phyloP scores from a whole-genome alignment of 2,888 invertebrate species.

The Ditula angustiorana region DNA sequence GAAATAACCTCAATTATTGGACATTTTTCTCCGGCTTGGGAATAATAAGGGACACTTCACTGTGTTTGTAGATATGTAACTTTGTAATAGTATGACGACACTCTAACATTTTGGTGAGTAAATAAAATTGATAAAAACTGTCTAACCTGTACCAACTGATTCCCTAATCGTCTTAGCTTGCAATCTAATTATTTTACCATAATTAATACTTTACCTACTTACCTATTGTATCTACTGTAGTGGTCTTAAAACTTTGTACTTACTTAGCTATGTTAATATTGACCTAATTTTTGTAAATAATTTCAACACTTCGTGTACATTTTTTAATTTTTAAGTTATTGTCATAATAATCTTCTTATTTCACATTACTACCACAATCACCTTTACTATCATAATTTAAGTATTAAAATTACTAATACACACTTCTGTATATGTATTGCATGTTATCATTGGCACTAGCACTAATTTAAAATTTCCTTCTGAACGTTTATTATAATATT shows the following conservation, averaged over 20 bases:
- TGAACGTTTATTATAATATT: neutral
- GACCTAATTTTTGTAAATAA: neutral
- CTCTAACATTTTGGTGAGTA: constrained; percentile 30
- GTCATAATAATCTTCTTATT: neutral
- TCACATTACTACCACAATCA: neutral
- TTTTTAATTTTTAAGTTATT: neutral
- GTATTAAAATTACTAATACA: neutral
- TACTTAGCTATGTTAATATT: neutral
- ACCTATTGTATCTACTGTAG: neutral
- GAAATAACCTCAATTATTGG: too few relatives aligned
- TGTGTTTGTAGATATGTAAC: too few relatives aligned
- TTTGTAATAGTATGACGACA: constrained; percentile 27
- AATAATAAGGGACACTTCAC: too few relatives aligned
- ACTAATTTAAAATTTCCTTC: neutral
- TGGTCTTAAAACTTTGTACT: neutral
- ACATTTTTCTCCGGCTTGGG: too few relatives aligned
- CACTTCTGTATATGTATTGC: constrained; percentile 6
- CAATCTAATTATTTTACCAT: constrained; percentile 11
- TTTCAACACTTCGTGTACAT: neutral
- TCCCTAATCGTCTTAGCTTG: constrained; percentile 13
- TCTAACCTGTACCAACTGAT: constrained; percentile 18
- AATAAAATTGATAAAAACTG: constrained; percentile 22
- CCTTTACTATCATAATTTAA: neutral
- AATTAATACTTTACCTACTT: constrained; percentile 9
- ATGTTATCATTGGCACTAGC: constrained; percentile 6